phyloP scores from a whole-genome alignment of 1,140 invertebrate species.

The Aphelinus atriplicis region DNA sequence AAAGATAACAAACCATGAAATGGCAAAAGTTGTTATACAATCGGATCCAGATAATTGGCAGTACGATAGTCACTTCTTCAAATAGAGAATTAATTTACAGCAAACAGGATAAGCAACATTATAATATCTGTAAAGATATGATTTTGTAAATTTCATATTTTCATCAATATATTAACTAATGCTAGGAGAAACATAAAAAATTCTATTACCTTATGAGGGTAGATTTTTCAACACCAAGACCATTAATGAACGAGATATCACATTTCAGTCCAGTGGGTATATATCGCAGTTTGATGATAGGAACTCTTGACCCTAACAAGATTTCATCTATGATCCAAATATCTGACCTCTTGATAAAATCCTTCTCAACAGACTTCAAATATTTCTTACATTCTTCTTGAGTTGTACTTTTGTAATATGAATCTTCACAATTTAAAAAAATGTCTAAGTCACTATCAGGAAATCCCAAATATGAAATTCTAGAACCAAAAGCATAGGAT shows the following conservation, averaged over 20 bases:
- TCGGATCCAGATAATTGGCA: slow-evolving; percentile 21
- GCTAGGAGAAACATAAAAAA: not conserved
- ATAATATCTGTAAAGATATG: not conserved
- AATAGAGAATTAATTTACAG: slow-evolving; percentile 52
- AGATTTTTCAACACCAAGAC: slow-evolving; percentile 68
- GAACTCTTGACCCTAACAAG: slow-evolving; percentile 56
- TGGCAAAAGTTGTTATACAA: slow-evolving; percentile 40
- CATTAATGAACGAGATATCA: slow-evolving; percentile 70
- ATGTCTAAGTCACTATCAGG: slow-evolving; percentile 65
- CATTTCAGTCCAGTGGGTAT: slow-evolving; percentile 61
- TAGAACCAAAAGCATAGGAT: slow-evolving; percentile 65
- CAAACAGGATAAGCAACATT: slow-evolving; percentile 45
- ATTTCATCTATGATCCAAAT: slow-evolving; percentile 45
- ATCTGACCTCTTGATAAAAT: slow-evolving; percentile 32
- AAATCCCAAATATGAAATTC: slow-evolving; percentile 59
- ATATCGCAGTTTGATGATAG: slow-evolving; percentile 69
- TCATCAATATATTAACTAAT: not conserved
- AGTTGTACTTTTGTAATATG: slow-evolving; percentile 5
- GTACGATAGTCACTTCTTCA: slow-evolving; percentile 62
- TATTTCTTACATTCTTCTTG: not conserved
- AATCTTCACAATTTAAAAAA: slow-evolving; percentile 61
- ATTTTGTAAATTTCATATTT: slow-evolving; percentile 11
- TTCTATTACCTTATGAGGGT: slow-evolving; percentile 59
- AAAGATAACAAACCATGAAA: slow-evolving; percentile 48
- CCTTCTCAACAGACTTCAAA: slow-evolving; percentile 10